Conservation (phyloP, 2,888 invertebrate species). For the Drosophila neutralis region DNA sequence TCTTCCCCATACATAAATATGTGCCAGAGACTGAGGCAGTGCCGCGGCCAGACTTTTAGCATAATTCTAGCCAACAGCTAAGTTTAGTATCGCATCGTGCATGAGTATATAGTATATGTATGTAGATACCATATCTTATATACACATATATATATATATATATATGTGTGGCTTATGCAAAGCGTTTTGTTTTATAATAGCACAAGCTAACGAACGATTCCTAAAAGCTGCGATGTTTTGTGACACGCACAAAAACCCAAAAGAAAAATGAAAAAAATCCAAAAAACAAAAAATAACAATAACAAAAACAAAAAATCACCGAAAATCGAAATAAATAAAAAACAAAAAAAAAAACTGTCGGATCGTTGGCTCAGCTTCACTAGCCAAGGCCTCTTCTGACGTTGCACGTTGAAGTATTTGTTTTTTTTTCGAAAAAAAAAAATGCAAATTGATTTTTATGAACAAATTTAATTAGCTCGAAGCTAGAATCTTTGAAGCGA, state of each 20-base stretch:
- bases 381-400: conserved; percentile 79
- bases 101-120: background rate
- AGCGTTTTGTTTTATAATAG: conserved; percentile 45
- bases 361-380: conserved; percentile 49
- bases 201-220: conserved; percentile 53
- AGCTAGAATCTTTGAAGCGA: conserved; percentile 67
- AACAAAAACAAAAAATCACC: conserved; percentile 5
- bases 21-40: conserved; percentile 55
- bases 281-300: conserved; percentile 6
- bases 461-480: conserved; percentile 82
- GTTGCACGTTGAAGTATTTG: conserved; percentile 57
- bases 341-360: conserved; percentile 42
- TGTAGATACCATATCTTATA: conserved; percentile 4
- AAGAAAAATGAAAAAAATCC: conserved; percentile 7
- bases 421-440: conserved; percentile 44
- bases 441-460: conserved; percentile 81
- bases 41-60: conserved; percentile 50
- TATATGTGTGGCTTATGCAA: conserved; percentile 41
- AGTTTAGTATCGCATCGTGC: conserved; percentile 27
- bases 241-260: conserved; percentile 45
- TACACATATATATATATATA: background rate
- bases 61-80: conserved; percentile 73
- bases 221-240: conserved; percentile 39
- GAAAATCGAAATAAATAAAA: conserved; percentile 2
- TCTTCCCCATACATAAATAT: conserved; percentile 81